Conservation (phyloP, 2,797 vertebrate genomes). For the Harpagifer antarcticus region DNA sequence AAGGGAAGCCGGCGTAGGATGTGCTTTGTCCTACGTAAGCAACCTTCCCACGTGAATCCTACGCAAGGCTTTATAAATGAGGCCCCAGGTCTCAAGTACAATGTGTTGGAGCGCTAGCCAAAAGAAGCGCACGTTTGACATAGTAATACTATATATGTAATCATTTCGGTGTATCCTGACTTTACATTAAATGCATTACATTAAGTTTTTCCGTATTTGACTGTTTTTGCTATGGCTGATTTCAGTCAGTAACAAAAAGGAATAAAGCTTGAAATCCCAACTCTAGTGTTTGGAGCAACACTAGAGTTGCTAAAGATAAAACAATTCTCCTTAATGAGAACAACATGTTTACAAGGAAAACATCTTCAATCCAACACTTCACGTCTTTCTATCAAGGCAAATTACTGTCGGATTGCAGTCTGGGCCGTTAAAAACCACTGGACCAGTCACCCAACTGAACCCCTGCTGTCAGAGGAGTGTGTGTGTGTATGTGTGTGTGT, state of each 20-base stretch:
- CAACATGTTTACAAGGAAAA: slow-evolving; percentile 5
- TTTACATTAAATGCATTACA: neutral
- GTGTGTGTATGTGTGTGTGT: slow-evolving; percentile 3
- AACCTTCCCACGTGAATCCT: too few relatives aligned
- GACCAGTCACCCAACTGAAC: slow-evolving; percentile 52
- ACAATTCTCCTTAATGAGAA: slow-evolving; percentile 4
- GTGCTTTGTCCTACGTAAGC: too few relatives aligned
- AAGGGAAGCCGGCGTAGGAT: too few relatives aligned
- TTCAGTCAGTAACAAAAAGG: neutral
- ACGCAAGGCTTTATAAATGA: too few relatives aligned
- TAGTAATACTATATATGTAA: too few relatives aligned
- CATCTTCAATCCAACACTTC: neutral
- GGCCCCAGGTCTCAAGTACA: neutral
- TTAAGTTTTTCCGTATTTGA: neutral
- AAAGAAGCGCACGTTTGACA: too few relatives aligned
- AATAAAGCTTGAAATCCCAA: neutral
- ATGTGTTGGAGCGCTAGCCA: too few relatives aligned
- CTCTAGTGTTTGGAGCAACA: neutral
- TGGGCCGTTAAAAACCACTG: slow-evolving; percentile 53
- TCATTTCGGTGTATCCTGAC: neutral
- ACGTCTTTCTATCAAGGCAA: slow-evolving; percentile 1
- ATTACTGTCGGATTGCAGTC: slow-evolving; percentile 18
- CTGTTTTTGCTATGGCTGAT: neutral
- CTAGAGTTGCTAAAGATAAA: neutral
- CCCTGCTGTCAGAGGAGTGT: slow-evolving; percentile 47